Evolutionary conservation across 1,140 invertebrate species (phyloP), one percentile per base, ranked within the genome.

Genomic region (Drosophila funebris): DNA sequence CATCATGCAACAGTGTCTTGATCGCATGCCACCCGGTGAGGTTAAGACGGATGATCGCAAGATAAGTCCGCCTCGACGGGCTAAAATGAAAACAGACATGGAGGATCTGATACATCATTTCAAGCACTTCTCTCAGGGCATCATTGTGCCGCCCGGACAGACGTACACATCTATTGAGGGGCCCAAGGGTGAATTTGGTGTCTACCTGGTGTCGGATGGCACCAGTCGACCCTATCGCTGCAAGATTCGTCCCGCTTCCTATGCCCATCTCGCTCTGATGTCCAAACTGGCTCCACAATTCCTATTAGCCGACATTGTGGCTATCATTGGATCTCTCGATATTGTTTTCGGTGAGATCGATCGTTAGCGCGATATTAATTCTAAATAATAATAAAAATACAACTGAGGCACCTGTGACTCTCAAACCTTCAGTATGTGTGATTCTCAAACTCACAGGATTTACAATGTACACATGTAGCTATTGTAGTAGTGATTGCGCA

Each of bases 71-170:
- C 97, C 97, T 6, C 94, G 92, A 33, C 92, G 97, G 70, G 92
- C 91, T 5, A 95, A 97, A 92, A 98, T 98, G 97, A 98, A 98
- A 93, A 94, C 93, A 16, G 96, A 95, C 6, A 97, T 97, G 97
- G 97, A 98, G 92, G 94, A 96, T 11, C 89, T 97, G 11, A 97
- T 97, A 79, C 96, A 98, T 92, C 97, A 97, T 82, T 97, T 97
- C 84, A 97, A 97, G 92, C 92, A 96, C 61, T 97, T 94, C 79
- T 94, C 95, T 6, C 95, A 96, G 92, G 97, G 97, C 5, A 96
- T 95, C 81, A 92, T 93, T 52, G 97, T 98, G 7, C 97, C 97
- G 0, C 96, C 96, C 13, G 97, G 97, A 3, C 91, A 93, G 1
- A 97, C 96, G 0, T 98, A 97, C 81, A 96, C 95, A 0, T 94